These are phyloP conservation scores for Leucophenga varia DNA, from an alignment of 1,140 invertebrate genomes.

Conservation along the genomic window DNA sequence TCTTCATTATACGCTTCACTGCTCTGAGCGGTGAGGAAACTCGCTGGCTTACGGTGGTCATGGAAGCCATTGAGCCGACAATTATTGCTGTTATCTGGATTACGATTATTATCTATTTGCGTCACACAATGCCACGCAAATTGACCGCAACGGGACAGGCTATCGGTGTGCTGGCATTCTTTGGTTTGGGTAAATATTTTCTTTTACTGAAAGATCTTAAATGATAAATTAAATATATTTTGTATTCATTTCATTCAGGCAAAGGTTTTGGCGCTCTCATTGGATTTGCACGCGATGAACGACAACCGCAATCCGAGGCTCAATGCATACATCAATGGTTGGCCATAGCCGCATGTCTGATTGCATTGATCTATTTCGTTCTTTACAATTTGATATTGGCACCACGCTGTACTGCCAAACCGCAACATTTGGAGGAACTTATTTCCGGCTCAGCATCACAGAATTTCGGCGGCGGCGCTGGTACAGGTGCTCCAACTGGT, in stretches of 20 bases:
- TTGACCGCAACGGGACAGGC: conserved; percentile 81
- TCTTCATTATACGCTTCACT: conserved; percentile 75
- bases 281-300: conserved; percentile 60
- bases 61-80: conserved; percentile 77
- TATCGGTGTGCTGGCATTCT: conserved; percentile 77
- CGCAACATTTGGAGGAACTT: conserved; percentile 60
- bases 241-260: conserved; percentile 55
- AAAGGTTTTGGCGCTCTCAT: conserved; percentile 67
- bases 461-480: conserved; percentile 54
- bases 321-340: conserved; percentile 62
- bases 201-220: background rate
- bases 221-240: conserved; percentile 8
- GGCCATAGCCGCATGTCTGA: conserved; percentile 64
- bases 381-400: conserved; percentile 72
- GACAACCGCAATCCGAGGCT: conserved; percentile 27
- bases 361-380: conserved; percentile 67
- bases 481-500: conserved; percentile 19
- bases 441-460: conserved; percentile 50
- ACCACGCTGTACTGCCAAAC: conserved; percentile 67
- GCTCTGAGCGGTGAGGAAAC: conserved; percentile 65
- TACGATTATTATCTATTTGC: conserved; percentile 77
- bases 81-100: conserved; percentile 83
- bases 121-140: conserved; percentile 76
- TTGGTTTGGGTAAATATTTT: conserved; percentile 66
- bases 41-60: conserved; percentile 68